Evolutionary conservation across 92 coral and sea anemone species (phyloP).

Genomic region (Pocillopora meandrina): DNA sequence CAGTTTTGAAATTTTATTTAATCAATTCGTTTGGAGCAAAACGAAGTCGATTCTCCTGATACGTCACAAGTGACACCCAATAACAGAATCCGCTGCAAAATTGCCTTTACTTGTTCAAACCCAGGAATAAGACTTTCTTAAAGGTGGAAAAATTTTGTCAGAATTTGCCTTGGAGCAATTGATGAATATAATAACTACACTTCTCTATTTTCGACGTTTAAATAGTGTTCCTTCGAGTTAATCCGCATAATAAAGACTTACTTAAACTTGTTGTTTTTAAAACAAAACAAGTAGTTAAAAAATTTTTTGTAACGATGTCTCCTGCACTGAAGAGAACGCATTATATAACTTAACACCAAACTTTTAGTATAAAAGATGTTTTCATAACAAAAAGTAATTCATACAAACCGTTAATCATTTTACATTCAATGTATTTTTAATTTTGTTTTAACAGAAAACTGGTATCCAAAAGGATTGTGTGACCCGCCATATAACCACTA

Average conservation of each 20-base stretch:
- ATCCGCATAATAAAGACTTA: background rate
- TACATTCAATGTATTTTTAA: background rate
- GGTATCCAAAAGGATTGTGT: background rate
- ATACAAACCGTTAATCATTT: background rate
- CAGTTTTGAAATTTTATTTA: constrained; percentile 17
- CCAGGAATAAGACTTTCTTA: background rate
- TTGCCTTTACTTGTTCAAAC: background rate
- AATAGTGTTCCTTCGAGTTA: background rate
- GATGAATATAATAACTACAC: background rate
- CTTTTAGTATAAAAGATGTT: constrained; percentile 45
- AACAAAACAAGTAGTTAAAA: no score
- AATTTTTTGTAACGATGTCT: constrained; percentile 1
- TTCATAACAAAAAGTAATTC: constrained; percentile 17
- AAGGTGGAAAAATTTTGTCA: background rate
- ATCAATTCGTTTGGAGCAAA: background rate
- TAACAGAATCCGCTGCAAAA: background rate
- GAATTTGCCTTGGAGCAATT: background rate
- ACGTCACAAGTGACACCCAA: background rate
- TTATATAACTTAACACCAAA: constrained; percentile 20
- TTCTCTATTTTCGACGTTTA: background rate
- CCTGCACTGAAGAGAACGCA: constrained; percentile 20
- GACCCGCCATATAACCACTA: background rate
- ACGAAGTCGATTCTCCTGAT: background rate
- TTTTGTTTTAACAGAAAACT: background rate
- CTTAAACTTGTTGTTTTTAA: background rate